Evolutionary conservation across 2,797 vertebrate species (phyloP), one percentile per base, ranked within the genome.

Genomic region (Galagoides demidoff): DNA sequence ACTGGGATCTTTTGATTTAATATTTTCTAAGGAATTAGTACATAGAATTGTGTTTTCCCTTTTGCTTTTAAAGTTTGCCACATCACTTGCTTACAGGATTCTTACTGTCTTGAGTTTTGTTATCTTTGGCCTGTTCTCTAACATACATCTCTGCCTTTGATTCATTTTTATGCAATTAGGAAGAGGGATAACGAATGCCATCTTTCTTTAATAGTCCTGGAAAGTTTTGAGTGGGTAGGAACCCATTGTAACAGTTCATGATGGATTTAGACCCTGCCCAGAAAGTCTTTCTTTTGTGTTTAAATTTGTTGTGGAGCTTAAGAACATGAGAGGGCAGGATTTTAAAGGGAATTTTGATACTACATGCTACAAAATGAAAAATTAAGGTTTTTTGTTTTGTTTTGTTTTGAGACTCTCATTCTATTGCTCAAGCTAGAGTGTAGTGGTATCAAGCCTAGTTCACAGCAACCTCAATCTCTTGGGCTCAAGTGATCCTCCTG

Each of bases 201-300:
- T 85, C 71, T 94, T 96, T 90, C 4, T 90, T 0, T 96, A 90
- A 97, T 90, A 93, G 43, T 95, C 94, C 89, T 95, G 1, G 0
- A 66, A 88, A 97, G 66, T 97, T 95, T 95, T 52, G 96, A 95
- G 90, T 95, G 95, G 97, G 96, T 96, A 84, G 96, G 79, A 97
- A 55, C 97, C 94, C 97, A 92, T 95, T 95, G 87, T 76, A 39
- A 93, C 92, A 93, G 57, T 81, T 87, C 64, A n/a, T 57, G 86
- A 66, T 95, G 17, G 71, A 73, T 93, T 94, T 77, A 93, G 57
- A 92, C 27, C 49, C 61, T 95, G 17, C 57, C 81, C 79, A 82
- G 45, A 84, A 92, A 95, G 29, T 90, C 39, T 86, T 88, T 77
- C 12, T 89, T 88, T 85, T 89, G 22, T 49, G 31, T 87, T 78